These are phyloP conservation scores for Drosophila nannoptera DNA, from an alignment of 1,140 invertebrate species.

Conservation along the genomic window DNA sequence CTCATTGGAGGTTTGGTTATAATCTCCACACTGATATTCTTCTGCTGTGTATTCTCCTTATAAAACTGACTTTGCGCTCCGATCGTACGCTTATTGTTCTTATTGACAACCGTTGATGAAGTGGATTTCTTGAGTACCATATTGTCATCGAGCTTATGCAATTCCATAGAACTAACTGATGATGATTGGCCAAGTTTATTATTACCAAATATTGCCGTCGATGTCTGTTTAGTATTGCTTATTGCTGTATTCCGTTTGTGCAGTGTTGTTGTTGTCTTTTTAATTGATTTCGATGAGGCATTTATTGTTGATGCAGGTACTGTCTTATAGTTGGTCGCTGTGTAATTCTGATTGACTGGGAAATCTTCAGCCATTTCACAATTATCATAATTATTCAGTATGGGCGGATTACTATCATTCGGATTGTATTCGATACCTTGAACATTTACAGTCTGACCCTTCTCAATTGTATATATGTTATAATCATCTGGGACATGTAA, in stretches of 20 bases:
- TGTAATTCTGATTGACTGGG: constrained; percentile 72
- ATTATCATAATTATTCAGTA: constrained; percentile 74
- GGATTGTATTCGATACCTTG: constrained; percentile 63
- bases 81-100: constrained; percentile 57
- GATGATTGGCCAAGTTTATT: constrained; percentile 70
- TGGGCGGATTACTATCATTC: constrained; percentile 74
- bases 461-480: constrained; percentile 54
- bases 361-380: constrained; percentile 77
- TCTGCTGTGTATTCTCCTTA: constrained; percentile 71
- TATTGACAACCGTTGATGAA: constrained; percentile 69
- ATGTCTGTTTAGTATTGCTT: constrained; percentile 53
- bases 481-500: constrained; percentile 63
- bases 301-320: constrained; percentile 59
- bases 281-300: constrained; percentile 64
- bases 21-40: constrained; percentile 76
- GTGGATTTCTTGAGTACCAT: constrained; percentile 73
- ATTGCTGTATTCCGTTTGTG: constrained; percentile 58
- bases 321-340: constrained; percentile 46
- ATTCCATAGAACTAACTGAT: constrained; percentile 76
- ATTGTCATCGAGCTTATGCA: constrained; percentile 78
- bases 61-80: constrained; percentile 60
- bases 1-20: constrained; percentile 76
- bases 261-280: constrained; percentile 54
- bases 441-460: constrained; percentile 36
- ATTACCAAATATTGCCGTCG: constrained; percentile 51